These are phyloP conservation scores for Phortica variegata DNA, from an alignment of 1,140 invertebrate genomes.

Conservation along the genomic window DNA sequence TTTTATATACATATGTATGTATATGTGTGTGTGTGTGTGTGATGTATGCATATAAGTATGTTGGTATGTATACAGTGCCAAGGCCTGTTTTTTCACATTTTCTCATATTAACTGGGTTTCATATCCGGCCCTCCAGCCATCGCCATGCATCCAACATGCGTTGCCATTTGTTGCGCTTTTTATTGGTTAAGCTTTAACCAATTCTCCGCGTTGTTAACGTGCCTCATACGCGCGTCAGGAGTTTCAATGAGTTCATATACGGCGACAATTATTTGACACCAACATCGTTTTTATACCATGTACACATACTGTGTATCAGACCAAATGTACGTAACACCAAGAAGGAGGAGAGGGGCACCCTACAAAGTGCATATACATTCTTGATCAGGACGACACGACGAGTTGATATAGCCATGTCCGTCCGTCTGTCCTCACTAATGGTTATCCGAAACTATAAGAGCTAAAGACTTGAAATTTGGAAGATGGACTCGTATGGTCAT, in stretches of 20 bases:
- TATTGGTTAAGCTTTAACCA: conserved; percentile 5
- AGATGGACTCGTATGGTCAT: no score
- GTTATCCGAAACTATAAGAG: no score
- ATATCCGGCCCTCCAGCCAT: not conserved
- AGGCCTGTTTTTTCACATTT: not conserved
- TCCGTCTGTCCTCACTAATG: no score
- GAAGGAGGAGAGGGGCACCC: no score
- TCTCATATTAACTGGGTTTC: not conserved
- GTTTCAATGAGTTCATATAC: not conserved
- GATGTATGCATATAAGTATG: not conserved
- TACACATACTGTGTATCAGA: no score
- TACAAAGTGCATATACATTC: no score
- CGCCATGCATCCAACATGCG: not conserved
- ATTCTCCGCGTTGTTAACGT: not conserved
- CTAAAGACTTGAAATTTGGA: no score
- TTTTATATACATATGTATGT: conserved; percentile 7
- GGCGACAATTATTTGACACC: no score
- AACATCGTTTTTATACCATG: no score
- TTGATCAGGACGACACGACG: no score
- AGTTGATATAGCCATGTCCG: no score
- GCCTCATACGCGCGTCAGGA: not conserved
- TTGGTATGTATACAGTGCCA: not conserved
- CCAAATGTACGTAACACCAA: no score
- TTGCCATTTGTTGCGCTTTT: conserved; percentile 17
- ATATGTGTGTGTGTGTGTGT: conserved; percentile 11